A percentile compares a stretch with the other conserved stretches of the same genome.
Conservation (phyloP, 2,797 vertebrate species). For the Danio choprae region DNA sequence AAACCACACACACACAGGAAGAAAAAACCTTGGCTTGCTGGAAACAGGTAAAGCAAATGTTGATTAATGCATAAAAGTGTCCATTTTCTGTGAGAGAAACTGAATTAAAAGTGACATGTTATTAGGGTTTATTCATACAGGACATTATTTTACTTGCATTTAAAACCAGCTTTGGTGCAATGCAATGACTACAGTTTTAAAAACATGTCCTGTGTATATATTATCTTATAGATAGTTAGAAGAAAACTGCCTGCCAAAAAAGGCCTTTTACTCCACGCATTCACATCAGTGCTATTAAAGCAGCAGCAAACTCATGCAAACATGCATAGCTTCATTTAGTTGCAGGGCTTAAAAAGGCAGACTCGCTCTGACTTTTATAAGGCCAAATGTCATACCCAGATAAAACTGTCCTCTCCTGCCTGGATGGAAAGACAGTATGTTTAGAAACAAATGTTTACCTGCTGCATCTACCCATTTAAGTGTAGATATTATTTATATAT, state of each 20-base stretch:
- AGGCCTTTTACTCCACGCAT: conserved; percentile 21
- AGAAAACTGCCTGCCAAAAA: background rate
- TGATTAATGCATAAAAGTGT: background rate
- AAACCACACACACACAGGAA: conserved; percentile 26
- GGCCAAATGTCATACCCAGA: conserved; percentile 72
- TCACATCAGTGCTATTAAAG: conserved; percentile 14
- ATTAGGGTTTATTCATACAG: background rate
- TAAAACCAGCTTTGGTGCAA: background rate
- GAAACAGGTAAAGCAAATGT: background rate
- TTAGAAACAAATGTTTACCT: conserved; percentile 18
- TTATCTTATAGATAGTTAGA: background rate
- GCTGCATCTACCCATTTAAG: background rate
- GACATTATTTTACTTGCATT: background rate
- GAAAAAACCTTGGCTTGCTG: conserved; percentile 15
- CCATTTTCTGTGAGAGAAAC: background rate
- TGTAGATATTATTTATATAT: background rate
- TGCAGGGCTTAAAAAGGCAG: conserved; percentile 62
- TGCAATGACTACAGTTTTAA: background rate
- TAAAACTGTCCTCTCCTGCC: conserved; percentile 69
- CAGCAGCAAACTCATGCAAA: conserved; percentile 65
- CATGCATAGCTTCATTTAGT: conserved; percentile 65
- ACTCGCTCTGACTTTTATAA: conserved; percentile 67
- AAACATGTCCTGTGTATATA: background rate
- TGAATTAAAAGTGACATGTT: background rate
- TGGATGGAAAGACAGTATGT: conserved; percentile 64